These are phyloP conservation scores for Coleophora deauratella DNA, from an alignment of 2,888 invertebrate genomes.

Conservation along the genomic window DNA sequence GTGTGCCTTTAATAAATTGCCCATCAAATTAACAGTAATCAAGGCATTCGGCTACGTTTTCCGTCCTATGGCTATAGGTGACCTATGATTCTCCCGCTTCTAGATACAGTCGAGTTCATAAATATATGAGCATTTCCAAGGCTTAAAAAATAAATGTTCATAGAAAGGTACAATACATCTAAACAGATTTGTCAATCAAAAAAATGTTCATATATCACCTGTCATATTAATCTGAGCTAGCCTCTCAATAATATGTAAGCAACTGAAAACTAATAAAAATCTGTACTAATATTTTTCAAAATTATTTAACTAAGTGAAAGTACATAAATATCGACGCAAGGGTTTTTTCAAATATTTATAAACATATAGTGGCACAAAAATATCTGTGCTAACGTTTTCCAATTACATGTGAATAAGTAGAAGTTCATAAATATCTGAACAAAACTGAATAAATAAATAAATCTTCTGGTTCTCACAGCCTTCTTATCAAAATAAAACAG, in stretches of 20 bases:
- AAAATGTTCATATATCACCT: not conserved
- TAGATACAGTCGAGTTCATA: not conserved
- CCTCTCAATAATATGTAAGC: not conserved
- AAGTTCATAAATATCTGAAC: not conserved
- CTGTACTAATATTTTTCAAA: slow-evolving; percentile 1
- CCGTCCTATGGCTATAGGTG: too few species aligned
- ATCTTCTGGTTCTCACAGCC: not conserved
- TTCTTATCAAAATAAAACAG: not conserved
- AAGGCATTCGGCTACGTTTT: too few species aligned
- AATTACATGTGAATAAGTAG: not conserved
- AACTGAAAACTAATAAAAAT: slow-evolving; percentile 1
- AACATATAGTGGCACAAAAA: slow-evolving; percentile 2
- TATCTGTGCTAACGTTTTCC: not conserved
- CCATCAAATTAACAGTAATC: too few species aligned
- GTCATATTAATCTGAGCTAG: not conserved
- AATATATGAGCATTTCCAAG: not conserved
- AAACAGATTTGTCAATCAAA: not conserved
- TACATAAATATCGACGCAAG: not conserved
- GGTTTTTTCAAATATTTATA: slow-evolving; percentile 1
- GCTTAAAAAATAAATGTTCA: not conserved
- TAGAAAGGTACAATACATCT: not conserved
- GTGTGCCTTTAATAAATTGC: too few species aligned
- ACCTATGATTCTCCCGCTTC: not conserved
- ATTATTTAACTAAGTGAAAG: not conserved
- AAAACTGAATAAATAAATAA: not conserved